These are phyloP conservation scores for Plotosus lineatus DNA, from an alignment of 2,113 vertebrate species.

Conservation along the genomic window DNA sequence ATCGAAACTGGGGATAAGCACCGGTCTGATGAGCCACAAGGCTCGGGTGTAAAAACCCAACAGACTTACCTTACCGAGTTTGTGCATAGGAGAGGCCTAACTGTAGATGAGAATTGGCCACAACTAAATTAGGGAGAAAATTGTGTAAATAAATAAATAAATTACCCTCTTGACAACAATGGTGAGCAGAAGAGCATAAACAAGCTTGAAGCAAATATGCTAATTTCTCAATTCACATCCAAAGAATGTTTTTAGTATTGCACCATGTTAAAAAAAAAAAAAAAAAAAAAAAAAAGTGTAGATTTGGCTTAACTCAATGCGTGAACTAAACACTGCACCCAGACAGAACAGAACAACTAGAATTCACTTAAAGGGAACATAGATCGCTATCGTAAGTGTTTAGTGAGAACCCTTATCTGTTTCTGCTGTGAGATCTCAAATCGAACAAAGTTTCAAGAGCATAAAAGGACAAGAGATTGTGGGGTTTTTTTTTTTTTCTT, in stretches of 20 bases:
- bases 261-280: too few species aligned
- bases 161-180: background rate
- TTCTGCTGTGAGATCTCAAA: slow-evolving; percentile 66
- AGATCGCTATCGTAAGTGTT: slow-evolving; percentile 60
- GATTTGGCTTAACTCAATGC: background rate
- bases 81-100: background rate
- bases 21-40: too few species aligned
- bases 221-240: background rate
- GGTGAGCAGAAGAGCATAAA: background rate
- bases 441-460: slow-evolving; percentile 11
- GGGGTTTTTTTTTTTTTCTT: too few species aligned
- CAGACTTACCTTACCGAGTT: too few species aligned
- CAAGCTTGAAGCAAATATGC: background rate
- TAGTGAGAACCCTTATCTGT: slow-evolving; percentile 48
- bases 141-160: background rate
- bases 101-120: background rate
- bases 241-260: background rate
- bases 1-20: too few species aligned
- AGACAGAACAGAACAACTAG: slow-evolving; percentile 50
- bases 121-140: background rate
- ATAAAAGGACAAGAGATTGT: slow-evolving; percentile 55
- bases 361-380: slow-evolving; percentile 54
- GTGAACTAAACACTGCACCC: slow-evolving; percentile 47
- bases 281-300: too few species aligned
- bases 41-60: too few species aligned